phyloP scores from a whole-genome alignment of 1,140 invertebrate species.

The Planococcus citri region DNA sequence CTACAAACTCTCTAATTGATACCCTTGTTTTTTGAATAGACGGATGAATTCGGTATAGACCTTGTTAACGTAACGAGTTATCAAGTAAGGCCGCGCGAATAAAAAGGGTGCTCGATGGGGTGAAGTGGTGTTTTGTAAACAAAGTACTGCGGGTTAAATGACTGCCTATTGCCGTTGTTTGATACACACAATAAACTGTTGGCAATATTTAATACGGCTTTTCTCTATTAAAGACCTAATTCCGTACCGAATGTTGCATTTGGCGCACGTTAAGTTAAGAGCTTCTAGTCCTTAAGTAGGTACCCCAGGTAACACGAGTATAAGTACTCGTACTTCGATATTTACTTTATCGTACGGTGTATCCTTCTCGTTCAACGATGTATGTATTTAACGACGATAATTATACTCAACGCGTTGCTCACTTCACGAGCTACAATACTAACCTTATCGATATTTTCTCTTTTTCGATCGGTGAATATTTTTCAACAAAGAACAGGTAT shows the following conservation, averaged over 20 bases:
- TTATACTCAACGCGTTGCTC: no score
- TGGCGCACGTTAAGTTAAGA: neutral
- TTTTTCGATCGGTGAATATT: no score
- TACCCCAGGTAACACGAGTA: neutral
- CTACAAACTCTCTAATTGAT: neutral
- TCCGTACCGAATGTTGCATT: neutral
- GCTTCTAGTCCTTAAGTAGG: neutral
- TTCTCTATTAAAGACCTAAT: neutral
- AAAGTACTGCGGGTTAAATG: neutral
- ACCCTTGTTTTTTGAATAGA: neutral
- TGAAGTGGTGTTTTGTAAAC: slow-evolving; percentile 3
- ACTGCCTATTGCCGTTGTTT: neutral
- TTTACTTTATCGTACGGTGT: no score
- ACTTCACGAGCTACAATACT: no score
- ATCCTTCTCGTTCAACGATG: no score
- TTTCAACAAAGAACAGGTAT: no score
- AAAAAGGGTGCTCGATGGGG: neutral
- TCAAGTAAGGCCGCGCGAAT: neutral
- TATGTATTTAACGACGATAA: no score
- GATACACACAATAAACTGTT: slow-evolving; percentile 7
- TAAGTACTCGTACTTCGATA: neutral
- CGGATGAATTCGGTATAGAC: neutral
- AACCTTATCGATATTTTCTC: no score
- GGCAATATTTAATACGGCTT: slow-evolving; percentile 1
- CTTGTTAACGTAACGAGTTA: neutral